phyloP scores from a whole-genome alignment of 1,140 invertebrate genomes.

The Chelonus insularis region DNA sequence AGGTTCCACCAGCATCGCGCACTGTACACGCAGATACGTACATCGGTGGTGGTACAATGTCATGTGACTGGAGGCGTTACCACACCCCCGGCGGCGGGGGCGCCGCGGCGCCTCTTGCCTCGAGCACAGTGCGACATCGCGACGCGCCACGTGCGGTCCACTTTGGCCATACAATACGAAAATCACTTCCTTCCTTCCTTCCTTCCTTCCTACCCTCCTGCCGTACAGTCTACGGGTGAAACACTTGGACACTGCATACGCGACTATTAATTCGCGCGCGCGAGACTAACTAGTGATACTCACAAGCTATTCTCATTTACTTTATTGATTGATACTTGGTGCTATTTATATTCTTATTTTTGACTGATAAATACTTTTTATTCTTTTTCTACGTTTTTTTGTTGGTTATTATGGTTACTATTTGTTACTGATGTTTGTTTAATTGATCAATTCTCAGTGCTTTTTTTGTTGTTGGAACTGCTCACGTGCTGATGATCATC shows the following conservation, averaged over 20 bases:
- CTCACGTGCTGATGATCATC: neutral
- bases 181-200: slow-evolving; percentile 40
- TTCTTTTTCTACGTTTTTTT: too few species aligned
- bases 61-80: slow-evolving; percentile 56
- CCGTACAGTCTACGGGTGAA: neutral
- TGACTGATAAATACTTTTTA: too few species aligned
- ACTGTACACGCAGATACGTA: slow-evolving; percentile 17
- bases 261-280: too few species aligned
- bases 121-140: slow-evolving; percentile 60
- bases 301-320: too few species aligned
- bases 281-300: too few species aligned
- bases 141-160: slow-evolving; percentile 58
- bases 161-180: slow-evolving; percentile 34
- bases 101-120: slow-evolving; percentile 52
- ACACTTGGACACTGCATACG: too few species aligned
- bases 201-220: slow-evolving; percentile 25
- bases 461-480: neutral
- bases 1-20: slow-evolving; percentile 3
- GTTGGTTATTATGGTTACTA: too few species aligned
- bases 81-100: slow-evolving; percentile 49
- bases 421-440: too few species aligned
- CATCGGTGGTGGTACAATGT: slow-evolving; percentile 41
- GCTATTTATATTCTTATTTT: too few species aligned
- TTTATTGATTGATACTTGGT: too few species aligned
- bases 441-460: neutral